A percentile compares a stretch with the other conserved stretches of the same genome.
Evolutionary conservation across 2,113 vertebrate genomes (phyloP).

Genomic region (Perca fluviatilis): DNA sequence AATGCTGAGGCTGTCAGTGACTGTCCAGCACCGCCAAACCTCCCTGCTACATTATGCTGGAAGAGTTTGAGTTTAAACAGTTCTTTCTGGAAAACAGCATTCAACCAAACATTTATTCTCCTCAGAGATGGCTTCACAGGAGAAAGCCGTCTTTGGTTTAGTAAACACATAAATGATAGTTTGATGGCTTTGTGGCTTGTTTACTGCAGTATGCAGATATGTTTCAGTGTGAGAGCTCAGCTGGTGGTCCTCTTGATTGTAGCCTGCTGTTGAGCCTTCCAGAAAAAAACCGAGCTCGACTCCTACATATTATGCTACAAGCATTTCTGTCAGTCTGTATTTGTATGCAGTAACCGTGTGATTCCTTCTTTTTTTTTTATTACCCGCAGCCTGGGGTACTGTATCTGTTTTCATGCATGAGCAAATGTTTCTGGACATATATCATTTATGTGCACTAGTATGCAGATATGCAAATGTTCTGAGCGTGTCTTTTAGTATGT

Average conservation of each 20-base stretch:
- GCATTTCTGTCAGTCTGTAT: slow-evolving; percentile 36
- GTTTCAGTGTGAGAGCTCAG: slow-evolving; percentile 43
- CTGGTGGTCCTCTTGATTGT: slow-evolving; percentile 51
- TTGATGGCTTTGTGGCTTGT: slow-evolving; percentile 17
- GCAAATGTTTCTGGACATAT: slow-evolving; percentile 31
- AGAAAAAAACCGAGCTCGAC: slow-evolving; percentile 29
- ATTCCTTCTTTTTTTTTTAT: neutral
- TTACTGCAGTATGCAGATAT: slow-evolving; percentile 36
- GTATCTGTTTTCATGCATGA: slow-evolving; percentile 21
- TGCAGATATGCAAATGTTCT: slow-evolving; percentile 26
- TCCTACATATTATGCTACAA: slow-evolving; percentile 22
- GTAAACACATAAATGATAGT: slow-evolving; percentile 49
- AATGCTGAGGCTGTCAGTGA: neutral
- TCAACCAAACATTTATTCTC: slow-evolving; percentile 35
- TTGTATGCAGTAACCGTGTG: slow-evolving; percentile 47
- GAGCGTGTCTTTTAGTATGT: slow-evolving; percentile 1
- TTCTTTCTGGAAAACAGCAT: neutral
- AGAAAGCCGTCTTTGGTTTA: slow-evolving; percentile 27
- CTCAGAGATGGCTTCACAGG: slow-evolving; percentile 6
- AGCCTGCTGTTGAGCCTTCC: slow-evolving; percentile 31
- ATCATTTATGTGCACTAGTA: slow-evolving; percentile 13
- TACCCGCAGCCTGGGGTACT: slow-evolving; percentile 14
- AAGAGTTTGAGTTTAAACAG: slow-evolving; percentile 1
- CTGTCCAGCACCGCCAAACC: neutral
- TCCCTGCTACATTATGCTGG: neutral